Conservation (phyloP, 2,797 vertebrate species). For the Hapalemur alaotrensis region DNA sequence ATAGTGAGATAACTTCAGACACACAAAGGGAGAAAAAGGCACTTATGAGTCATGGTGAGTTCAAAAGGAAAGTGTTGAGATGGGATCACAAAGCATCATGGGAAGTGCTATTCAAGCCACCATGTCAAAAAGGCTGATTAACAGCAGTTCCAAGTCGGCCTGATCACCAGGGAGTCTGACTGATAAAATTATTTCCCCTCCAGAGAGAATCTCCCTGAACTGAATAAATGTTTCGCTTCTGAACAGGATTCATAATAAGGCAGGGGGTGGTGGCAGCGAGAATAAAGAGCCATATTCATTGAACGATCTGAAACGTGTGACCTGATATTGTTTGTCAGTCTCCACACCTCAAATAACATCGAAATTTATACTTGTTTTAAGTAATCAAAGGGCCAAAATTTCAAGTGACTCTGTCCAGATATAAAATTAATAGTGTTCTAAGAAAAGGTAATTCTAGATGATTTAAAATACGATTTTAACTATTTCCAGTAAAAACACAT, state of each 20-base stretch:
- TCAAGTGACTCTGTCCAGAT: slow-evolving; percentile 61
- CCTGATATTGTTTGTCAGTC: slow-evolving; percentile 80
- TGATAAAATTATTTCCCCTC: slow-evolving; percentile 89
- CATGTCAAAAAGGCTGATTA: slow-evolving; percentile 89
- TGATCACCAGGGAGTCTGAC: slow-evolving; percentile 89
- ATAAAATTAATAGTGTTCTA: not conserved
- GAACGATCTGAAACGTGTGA: slow-evolving; percentile 79
- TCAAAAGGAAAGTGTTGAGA: slow-evolving; percentile 89
- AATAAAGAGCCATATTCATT: slow-evolving; percentile 82
- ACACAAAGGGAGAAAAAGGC: slow-evolving; percentile 87
- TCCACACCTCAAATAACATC: slow-evolving; percentile 77
- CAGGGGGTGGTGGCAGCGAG: slow-evolving; percentile 48
- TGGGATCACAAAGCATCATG: slow-evolving; percentile 87
- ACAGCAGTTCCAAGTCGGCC: slow-evolving; percentile 86
- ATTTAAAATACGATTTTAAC: not conserved
- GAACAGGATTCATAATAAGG: slow-evolving; percentile 86
- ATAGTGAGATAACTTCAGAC: slow-evolving; percentile 89
- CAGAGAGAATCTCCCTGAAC: slow-evolving; percentile 86
- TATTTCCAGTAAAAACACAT: not conserved
- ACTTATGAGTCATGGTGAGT: slow-evolving; percentile 87
- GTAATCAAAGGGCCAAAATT: slow-evolving; percentile 55
- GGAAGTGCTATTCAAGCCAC: slow-evolving; percentile 89
- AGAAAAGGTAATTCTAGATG: not conserved
- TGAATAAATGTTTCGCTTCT: slow-evolving; percentile 88
- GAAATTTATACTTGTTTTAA: slow-evolving; percentile 61